Evolutionary conservation across 2,113 vertebrate species (phyloP).

Genomic region (Oryzias curvinotus): DNA sequence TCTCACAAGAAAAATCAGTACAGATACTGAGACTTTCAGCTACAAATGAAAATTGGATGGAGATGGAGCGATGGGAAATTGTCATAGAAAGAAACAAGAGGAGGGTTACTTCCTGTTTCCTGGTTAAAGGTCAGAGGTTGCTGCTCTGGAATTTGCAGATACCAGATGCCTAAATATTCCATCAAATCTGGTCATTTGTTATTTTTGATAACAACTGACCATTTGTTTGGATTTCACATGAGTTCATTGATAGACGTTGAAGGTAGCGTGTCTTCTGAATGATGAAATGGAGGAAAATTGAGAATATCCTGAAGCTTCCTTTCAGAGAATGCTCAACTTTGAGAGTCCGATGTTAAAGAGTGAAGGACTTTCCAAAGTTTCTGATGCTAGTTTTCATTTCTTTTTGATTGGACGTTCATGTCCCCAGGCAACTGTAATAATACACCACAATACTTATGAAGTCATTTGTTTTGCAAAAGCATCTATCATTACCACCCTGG

Average conservation of each 20-base stretch:
- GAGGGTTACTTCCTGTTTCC: constrained; percentile 55
- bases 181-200: constrained; percentile 15
- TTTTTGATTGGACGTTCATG: neutral
- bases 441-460: constrained; percentile 23
- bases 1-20: neutral
- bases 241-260: neutral
- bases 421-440: constrained; percentile 12
- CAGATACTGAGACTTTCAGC: neutral
- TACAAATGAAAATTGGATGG: constrained; percentile 5
- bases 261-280: constrained; percentile 4
- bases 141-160: constrained; percentile 53
- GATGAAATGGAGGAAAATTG: constrained; percentile 23
- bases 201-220: neutral
- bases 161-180: constrained; percentile 29
- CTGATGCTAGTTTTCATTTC: neutral
- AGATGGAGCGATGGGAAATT: constrained; percentile 4
- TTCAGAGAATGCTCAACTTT: constrained; percentile 39
- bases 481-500: constrained; percentile 53
- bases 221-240: neutral
- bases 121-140: constrained; percentile 45
- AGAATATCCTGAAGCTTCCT: constrained; percentile 36
- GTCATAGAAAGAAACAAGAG: neutral
- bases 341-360: constrained; percentile 12
- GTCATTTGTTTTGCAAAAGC: constrained; percentile 49
- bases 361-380: too few relatives aligned